Evolutionary conservation across 53 echinoderm and acorn worm genomes (phyloP), one percentile per base, ranked within the genome.

Genomic region (Zoroaster sp.): DNA sequence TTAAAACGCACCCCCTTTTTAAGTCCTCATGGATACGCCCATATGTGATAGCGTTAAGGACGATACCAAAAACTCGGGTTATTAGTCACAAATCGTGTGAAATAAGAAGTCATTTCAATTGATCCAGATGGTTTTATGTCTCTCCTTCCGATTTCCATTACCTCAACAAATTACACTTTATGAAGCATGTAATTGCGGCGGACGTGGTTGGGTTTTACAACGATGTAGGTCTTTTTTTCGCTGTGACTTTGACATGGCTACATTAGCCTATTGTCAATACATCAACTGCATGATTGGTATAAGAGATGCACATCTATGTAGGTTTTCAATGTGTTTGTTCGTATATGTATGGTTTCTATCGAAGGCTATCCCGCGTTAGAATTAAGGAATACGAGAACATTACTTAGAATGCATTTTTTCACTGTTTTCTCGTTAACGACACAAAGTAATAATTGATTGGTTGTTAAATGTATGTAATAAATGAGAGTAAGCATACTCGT

Each of bases 121-220:
- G 69, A 13, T 35, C 85, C 85, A 85, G 85, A 85, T 85, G 85
- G 85, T 85, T 85, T 85, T 71, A 85, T 85, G 85, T 17, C 11
- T 49, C 36, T 69, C 72, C n/a, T 85, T 85, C 85, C 85, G 85
- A 59, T 71, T 69, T 70, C 69, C 69, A 70, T 85, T 70, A 46
- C 14, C 42, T 34, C 35, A 2, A 46, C 71, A 51, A 85, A 85
- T 85, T 85, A 37, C 49, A 41, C 51, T 70, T 85, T 85, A 85
- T 85, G 71, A 54, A 70, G 85, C 85, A 49, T 85, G 85, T 85
- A 85, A 85, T 85, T 85, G 71, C 52, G 52, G 85, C 49, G 46
- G 70, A 71, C 49, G 71, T 82, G 82, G 82, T 82, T 32, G 41
- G 82, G 0, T 32, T n/a, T 44, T 12, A n/a, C 35, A 15, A 23